phyloP scores from a whole-genome alignment of 2,888 invertebrate species.

The Mythimna pallens region DNA sequence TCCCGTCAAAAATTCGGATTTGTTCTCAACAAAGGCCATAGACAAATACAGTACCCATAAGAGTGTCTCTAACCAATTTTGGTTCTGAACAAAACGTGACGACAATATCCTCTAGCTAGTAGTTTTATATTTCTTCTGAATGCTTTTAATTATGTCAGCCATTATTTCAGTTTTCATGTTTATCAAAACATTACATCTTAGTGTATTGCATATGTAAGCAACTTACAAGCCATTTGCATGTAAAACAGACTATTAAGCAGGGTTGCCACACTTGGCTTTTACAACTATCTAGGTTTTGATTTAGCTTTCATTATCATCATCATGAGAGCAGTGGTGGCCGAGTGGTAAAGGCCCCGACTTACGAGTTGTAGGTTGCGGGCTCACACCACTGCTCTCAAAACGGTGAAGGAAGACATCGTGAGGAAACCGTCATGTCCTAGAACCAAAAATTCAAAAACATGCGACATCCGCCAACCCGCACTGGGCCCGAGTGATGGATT shows the following conservation, averaged over 20 bases:
- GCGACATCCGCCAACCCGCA: too few relatives aligned
- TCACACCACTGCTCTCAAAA: too few relatives aligned
- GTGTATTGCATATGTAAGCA: conserved; percentile 68
- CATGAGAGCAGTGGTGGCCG: too few relatives aligned
- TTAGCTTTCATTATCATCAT: neutral
- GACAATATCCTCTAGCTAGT: conserved; percentile 6
- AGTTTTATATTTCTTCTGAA: conserved; percentile 52
- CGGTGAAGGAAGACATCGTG: too few relatives aligned
- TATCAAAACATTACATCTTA: conserved; percentile 66
- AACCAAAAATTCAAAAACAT: too few relatives aligned
- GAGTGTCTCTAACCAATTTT: neutral
- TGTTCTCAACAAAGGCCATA: neutral
- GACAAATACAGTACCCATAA: neutral
- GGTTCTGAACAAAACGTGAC: conserved; percentile 40
- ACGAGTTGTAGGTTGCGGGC: too few relatives aligned
- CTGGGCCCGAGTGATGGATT: too few relatives aligned
- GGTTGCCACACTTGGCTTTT: conserved; percentile 27
- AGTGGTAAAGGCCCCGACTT: too few relatives aligned
- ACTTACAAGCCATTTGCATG: conserved; percentile 67
- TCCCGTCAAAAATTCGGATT: too few relatives aligned
- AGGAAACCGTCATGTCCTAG: too few relatives aligned
- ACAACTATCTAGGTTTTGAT: neutral
- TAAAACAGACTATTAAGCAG: conserved; percentile 63
- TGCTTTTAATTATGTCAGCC: conserved; percentile 57
- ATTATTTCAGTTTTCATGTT: conserved; percentile 68